phyloP scores from a whole-genome alignment of 2,888 invertebrate species.

The Galeruca laticollis region DNA sequence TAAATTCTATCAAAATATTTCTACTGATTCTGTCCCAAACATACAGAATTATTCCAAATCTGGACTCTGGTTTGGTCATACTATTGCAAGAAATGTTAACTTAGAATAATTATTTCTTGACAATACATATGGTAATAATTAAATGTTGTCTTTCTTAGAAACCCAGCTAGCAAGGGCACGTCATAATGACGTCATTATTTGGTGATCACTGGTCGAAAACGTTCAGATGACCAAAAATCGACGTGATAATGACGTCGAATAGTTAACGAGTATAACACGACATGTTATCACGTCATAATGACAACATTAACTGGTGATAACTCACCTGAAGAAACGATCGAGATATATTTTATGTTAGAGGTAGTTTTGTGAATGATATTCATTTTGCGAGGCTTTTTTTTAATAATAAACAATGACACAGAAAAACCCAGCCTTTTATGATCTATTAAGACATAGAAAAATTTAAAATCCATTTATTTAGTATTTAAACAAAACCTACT shows the following conservation, averaged over 20 bases:
- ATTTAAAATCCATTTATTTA: too few species aligned
- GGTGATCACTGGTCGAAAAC: background rate
- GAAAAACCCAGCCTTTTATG: background rate
- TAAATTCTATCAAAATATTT: too few species aligned
- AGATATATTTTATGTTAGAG: background rate
- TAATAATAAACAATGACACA: background rate
- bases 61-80: too few species aligned
- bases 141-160: too few species aligned
- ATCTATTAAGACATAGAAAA: too few species aligned
- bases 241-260: background rate
- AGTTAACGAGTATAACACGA: background rate
- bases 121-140: too few species aligned
- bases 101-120: too few species aligned
- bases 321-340: background rate
- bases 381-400: background rate
- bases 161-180: background rate
- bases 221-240: background rate
- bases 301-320: background rate
- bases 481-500: too few species aligned
- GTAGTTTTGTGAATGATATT: background rate
- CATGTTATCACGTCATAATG: background rate
- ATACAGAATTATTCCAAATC: too few species aligned
- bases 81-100: too few species aligned
- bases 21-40: too few species aligned
- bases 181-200: conserved; percentile 3